Evolutionary conservation across 2,797 vertebrate genomes (phyloP), one percentile per base, ranked within the genome.

Genomic region (Hybognathus amarus): DNA sequence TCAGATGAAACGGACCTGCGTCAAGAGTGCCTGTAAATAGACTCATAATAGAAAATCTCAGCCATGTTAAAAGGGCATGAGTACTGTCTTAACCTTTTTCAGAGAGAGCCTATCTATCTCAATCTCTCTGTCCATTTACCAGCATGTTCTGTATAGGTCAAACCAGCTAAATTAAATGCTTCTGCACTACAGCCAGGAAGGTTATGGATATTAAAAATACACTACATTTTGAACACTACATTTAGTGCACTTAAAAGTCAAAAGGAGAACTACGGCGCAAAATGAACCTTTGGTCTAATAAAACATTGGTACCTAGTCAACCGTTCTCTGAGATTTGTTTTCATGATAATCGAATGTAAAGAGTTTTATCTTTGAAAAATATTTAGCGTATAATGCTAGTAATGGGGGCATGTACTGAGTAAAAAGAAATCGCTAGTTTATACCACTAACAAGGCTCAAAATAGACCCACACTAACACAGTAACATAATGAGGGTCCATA

Each of bases 11-110:
- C 89, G 90, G 91, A 87, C 83, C 89, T 89, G 86, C 83, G 88
- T 87, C 85, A 89, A n/a, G 88, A 90, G 90, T 89, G 89, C 88
- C 87, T 91, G 92, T 90, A 93, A 94, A 93, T 90, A 91, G 89
- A 91, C 92, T 88, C 90, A 90, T 94, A 93, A 93, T 90, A 89
- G 79, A 80, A 85, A 81, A 87, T 92, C 91, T 87, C 89, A 85
- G 36, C 79, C 47, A 75, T 47, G 74, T 87, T 80, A 84, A 90
- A 90, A 91, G 93, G 90, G 89, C 87, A 92, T 90, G 92, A 83
- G 78, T 77, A 77, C 69, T 63, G 82, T 66, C 38, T 80, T 79
- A 80, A 70, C 83, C 83, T 83, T 80, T 73, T 56, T 76, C 27
- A 18, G 50, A 17, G 27, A 38, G 33, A 85, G 38, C 5, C 50